These are phyloP conservation scores for Glyptemys insculpta DNA, from an alignment of 2,797 vertebrate species.

Conservation along the genomic window DNA sequence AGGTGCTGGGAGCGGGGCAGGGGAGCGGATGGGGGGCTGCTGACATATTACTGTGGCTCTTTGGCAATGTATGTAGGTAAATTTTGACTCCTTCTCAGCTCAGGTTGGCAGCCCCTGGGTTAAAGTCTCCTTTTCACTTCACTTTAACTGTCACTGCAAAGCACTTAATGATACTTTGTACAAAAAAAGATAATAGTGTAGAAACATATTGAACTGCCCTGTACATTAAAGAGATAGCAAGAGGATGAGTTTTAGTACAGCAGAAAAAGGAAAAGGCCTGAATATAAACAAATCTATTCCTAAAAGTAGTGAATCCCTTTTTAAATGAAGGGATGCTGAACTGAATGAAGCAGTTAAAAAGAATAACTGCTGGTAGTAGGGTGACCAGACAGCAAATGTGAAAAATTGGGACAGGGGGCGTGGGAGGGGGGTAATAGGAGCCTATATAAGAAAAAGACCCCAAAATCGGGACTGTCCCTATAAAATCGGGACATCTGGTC, in stretches of 20 bases:
- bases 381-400: too few relatives aligned
- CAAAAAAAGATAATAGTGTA: rapidly evolving
- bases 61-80: too few relatives aligned
- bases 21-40: too few relatives aligned
- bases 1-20: too few relatives aligned
- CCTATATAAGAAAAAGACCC: too few relatives aligned
- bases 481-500: too few relatives aligned
- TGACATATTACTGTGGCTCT: too few relatives aligned
- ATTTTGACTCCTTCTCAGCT: too few relatives aligned
- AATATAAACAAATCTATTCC: background rate
- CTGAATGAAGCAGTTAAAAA: background rate
- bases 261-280: background rate
- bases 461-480: too few relatives aligned
- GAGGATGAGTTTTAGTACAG: constrained; percentile 12
- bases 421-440: too few relatives aligned
- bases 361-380: background rate
- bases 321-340: background rate
- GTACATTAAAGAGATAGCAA: background rate
- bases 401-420: too few relatives aligned
- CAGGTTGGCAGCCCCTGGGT: background rate
- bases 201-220: background rate
- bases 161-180: background rate
- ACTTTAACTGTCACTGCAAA: background rate
- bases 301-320: background rate
- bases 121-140: constrained; percentile 16